Evolutionary conservation across 2,888 invertebrate genomes (phyloP), one percentile per base, ranked within the genome.

Genomic region (Dexiosoma caninum): DNA sequence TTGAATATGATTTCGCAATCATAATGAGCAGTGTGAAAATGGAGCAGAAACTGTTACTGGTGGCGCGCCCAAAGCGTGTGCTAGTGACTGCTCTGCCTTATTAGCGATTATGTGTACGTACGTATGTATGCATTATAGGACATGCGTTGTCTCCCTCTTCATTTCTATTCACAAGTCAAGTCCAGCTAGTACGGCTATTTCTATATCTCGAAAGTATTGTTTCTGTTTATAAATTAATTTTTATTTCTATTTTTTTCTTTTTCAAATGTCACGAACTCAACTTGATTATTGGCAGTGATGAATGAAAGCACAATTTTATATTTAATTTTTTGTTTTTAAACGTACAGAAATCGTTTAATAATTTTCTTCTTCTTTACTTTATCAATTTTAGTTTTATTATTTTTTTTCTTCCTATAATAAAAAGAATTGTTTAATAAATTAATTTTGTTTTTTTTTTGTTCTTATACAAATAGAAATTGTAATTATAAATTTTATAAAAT

Each of bases 251-350:
- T n/a, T n/a, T n/a, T n/a, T 62, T 74, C 42, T 71, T 42, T 64
- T 53, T 23, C 46, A 76, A 80, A 71, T 76, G 72, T 81, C 77
- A 81, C 77, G 81, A 81, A 81, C 76, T 81, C 67, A 71, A 77
- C 67, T 71, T 81, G 71, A 81, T 69, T 72, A 57, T 72, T 62
- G 71, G 66, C 46, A 69, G 67, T 62, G 55, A 72, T 77, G 69
- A 77, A 81, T 80, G 80, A 80, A 76, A 76, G 66, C 44, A 60
- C 32, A 66, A 80, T 60, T 62, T 64, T 57, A 21, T 66, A 46
- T 51, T n/a, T n/a, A n/a, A n/a, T n/a, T n/a, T n/a, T n/a, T n/a
- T n/a, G n/a, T 37, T 27, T 44, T 27, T 19, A 7, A n/a, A 23
- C 16, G 23, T 23, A 37, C 14, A 46, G 14, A 46, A 35, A 12